Conservation (phyloP, 2,113 vertebrate genomes). For the Malurus elegans region DNA sequence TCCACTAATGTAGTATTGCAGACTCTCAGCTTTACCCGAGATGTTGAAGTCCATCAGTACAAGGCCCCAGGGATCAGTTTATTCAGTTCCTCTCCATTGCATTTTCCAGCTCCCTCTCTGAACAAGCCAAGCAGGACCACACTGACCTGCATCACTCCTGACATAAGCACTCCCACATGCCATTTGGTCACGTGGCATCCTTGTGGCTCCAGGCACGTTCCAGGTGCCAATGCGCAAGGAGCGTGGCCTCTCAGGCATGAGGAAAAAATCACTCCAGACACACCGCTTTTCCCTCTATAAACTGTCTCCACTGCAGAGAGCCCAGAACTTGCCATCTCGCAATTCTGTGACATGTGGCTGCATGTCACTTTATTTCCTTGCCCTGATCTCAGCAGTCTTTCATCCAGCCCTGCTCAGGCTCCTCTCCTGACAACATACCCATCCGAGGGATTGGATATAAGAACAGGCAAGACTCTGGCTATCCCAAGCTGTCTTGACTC, state of each 20-base stretch:
- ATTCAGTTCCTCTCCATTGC: neutral
- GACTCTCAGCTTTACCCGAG: neutral
- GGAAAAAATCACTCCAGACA: neutral
- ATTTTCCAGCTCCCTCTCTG: neutral
- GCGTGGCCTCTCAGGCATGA: rapidly evolving
- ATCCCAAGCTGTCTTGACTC: neutral
- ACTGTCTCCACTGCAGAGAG: neutral
- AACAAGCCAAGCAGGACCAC: neutral
- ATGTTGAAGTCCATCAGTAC: neutral
- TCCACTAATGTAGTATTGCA: neutral
- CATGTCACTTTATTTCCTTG: neutral
- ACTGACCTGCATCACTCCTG: neutral
- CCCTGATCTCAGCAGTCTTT: neutral
- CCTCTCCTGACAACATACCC: neutral
- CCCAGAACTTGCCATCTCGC: neutral
- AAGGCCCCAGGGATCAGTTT: neutral
- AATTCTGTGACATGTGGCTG: neutral
- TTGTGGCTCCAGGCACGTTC: rapidly evolving
- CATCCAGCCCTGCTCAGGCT: neutral
- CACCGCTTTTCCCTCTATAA: neutral
- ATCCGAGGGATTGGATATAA: neutral
- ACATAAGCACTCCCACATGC: neutral
- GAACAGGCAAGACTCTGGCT: neutral
- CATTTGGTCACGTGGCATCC: neutral
- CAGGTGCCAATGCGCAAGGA: neutral